These are phyloP conservation scores for Carcharodon carcharias DNA, from an alignment of 2,797 vertebrate species.

Conservation along the genomic window DNA sequence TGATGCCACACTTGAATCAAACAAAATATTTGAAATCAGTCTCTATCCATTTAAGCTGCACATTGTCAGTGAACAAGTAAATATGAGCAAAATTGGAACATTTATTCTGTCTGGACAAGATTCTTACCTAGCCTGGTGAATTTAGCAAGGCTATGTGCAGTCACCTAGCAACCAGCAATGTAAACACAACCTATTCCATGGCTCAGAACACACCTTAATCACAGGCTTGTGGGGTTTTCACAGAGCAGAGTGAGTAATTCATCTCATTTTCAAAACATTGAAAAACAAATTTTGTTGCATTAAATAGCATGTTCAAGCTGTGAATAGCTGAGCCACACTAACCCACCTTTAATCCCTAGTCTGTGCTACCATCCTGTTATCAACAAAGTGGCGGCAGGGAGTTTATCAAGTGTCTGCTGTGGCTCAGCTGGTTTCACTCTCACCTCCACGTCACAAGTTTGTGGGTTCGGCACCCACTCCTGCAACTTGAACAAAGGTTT, in stretches of 20 bases:
- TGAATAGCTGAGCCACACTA: background rate
- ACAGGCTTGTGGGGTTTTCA: background rate
- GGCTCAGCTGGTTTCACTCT: background rate
- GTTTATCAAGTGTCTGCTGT: background rate
- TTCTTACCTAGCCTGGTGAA: background rate
- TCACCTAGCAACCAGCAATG: slow-evolving; percentile 29
- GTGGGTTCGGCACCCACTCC: background rate
- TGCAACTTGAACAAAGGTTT: background rate
- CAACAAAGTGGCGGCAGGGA: background rate
- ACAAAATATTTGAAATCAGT: background rate
- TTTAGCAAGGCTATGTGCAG: background rate
- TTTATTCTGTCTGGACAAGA: background rate
- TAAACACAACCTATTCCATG: slow-evolving; percentile 11
- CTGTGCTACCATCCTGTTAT: background rate
- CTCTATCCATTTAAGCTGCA: background rate
- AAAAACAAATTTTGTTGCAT: background rate
- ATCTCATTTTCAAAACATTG: background rate
- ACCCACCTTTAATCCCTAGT: background rate
- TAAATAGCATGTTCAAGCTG: background rate
- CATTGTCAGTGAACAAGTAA: background rate
- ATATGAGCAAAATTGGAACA: background rate
- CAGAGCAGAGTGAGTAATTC: slow-evolving; percentile 26
- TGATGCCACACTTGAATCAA: background rate
- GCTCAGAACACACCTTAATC: slow-evolving; percentile 10
- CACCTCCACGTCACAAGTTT: background rate